A percentile compares a stretch with the other conserved stretches of the same genome.
Evolutionary conservation across 2,797 vertebrate genomes (phyloP).

Genomic region (Catamblyrhynchus diadema): DNA sequence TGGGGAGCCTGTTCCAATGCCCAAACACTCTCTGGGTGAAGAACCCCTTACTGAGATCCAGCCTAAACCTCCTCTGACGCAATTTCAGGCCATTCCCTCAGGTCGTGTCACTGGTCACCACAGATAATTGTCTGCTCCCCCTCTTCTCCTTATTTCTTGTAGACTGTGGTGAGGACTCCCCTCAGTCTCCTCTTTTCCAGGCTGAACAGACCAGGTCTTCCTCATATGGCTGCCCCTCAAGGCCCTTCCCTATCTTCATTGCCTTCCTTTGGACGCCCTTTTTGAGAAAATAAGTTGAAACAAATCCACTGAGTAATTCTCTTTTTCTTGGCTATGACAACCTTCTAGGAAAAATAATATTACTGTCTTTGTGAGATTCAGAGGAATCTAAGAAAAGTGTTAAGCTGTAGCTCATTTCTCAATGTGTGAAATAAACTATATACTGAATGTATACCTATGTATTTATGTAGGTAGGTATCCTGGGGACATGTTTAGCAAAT

Average conservation of each 20-base stretch:
- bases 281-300: neutral
- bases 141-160: neutral
- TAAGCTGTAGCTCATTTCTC: neutral
- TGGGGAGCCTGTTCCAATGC: neutral
- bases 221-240: neutral
- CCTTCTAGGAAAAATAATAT: neutral
- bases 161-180: neutral
- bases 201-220: neutral
- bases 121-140: neutral
- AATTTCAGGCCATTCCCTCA: neutral
- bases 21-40: rapidly evolving
- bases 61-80: neutral
- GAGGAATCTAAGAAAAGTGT: neutral
- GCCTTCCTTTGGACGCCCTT: rapidly evolving
- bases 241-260: neutral
- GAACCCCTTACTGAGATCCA: neutral
- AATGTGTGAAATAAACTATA: neutral
- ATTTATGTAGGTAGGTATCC: neutral
- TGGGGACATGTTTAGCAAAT: neutral
- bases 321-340: neutral
- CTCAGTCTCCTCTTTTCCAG: neutral
- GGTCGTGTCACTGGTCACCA: no score
- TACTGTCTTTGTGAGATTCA: neutral
- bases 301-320: neutral
- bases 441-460: neutral